Evolutionary conservation across 2,888 invertebrate genomes (phyloP), one percentile per base, ranked within the genome.

Genomic region (Xylota segnis): DNA sequence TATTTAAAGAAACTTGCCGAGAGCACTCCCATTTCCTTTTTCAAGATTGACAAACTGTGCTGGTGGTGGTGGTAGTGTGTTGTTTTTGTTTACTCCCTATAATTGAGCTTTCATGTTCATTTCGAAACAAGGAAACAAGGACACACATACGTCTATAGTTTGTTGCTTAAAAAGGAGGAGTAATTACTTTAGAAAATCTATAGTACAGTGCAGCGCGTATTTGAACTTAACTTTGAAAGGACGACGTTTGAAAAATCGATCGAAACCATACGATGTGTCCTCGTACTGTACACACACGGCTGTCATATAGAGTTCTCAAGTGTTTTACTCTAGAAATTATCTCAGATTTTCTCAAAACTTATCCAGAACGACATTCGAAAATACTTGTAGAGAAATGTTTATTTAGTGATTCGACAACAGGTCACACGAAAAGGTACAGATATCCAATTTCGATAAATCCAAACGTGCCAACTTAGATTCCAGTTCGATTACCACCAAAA

Each of bases 1-100:
- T 83, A 83, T 83, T 78, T 74, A 61, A 54, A 74, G 43, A 52
- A 72, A 83, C 68, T 74, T 68, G 72, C 72, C 63, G 56, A 83
- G 68, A 78, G 68, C 72, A 61, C 54, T 74, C 40, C 50, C 74
- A 65, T 71, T 77, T 77, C 23, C 77, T 18, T 61, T 52, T 68
- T 12, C 37, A n/a, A 40, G 18, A 37, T 66, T 66, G 40, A 40
- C 23, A 56, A 32, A 45, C 45, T 32, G 16, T 32, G 3, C 0
- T 43, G 29, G 32, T 54, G 7, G 2, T 10, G 45, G 12, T 52
- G 50, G 52, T 56, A 58, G 16, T 56, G 54, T 65, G 50, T 40
- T 58, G 18, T 32, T 14, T 63, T 66, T 81, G 54, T 59, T 68
- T 75, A 56, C 56, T 52, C 16, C 9, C 32, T 12, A 79, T 74